A percentile compares a stretch with the other conserved stretches of the same genome.
Evolutionary conservation across 2,888 invertebrate genomes (phyloP).

Genomic region (Drosophila neotestacea): DNA sequence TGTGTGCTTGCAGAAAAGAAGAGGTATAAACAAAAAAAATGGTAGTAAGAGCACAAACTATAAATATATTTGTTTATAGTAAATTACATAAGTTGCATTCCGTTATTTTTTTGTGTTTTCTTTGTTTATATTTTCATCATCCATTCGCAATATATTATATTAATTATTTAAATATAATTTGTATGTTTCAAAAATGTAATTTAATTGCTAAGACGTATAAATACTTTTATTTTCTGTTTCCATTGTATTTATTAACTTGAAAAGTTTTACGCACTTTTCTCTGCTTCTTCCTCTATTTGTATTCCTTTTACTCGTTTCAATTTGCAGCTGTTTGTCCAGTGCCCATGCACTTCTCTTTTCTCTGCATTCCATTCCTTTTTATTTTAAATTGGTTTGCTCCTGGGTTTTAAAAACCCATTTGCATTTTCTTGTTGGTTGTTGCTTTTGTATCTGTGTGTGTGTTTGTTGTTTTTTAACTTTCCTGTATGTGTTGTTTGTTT

Average conservation of each 20-base stretch:
- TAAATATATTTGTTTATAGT: conserved; percentile 70
- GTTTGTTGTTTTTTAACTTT: conserved; percentile 50
- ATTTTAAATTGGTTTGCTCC: conserved; percentile 7
- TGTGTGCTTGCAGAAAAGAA: conserved; percentile 37
- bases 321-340: conserved; percentile 49
- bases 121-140: conserved; percentile 44
- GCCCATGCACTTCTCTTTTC: conserved; percentile 24
- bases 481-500: conserved; percentile 61
- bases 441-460: conserved; percentile 19
- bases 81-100: conserved; percentile 60
- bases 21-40: conserved; percentile 41
- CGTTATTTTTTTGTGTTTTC: conserved; percentile 41
- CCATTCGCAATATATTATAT: conserved; percentile 62
- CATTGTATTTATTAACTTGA: conserved; percentile 36
- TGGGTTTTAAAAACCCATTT: conserved; percentile 58
- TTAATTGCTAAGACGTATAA: conserved; percentile 77
- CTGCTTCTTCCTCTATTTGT: conserved; percentile 9
- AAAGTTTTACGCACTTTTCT: conserved; percentile 37
- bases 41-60: conserved; percentile 70
- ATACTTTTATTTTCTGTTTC: conserved; percentile 68
- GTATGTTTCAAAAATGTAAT: conserved; percentile 72
- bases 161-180: conserved; percentile 75
- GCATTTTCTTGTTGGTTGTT: conserved; percentile 25
- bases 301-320: conserved; percentile 6
- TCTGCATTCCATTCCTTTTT: conserved; percentile 16